Percentiles rank a stretch among this genome's conserved stretches.
Evolutionary conservation across 2,797 vertebrate genomes (phyloP).

Genomic region (Parambassis ranga): DNA sequence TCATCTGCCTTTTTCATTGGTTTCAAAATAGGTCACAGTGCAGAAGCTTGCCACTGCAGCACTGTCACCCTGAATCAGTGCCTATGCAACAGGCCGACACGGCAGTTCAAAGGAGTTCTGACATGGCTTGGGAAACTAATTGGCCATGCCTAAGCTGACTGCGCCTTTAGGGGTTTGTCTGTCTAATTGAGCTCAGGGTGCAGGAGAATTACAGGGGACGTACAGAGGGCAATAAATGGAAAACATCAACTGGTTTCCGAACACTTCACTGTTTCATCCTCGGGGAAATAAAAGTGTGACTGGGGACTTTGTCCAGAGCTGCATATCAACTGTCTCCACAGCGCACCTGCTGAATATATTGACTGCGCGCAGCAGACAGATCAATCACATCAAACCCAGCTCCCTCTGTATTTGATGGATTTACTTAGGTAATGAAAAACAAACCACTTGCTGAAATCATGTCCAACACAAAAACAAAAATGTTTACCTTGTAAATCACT

Average conservation of each 20-base stretch:
- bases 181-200: constrained; percentile 80
- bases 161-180: constrained; percentile 76
- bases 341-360: constrained; percentile 55
- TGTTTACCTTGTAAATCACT: constrained; percentile 48
- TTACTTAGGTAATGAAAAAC: constrained; percentile 49
- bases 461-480: constrained; percentile 28
- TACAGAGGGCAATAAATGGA: constrained; percentile 74
- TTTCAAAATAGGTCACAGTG: constrained; percentile 81
- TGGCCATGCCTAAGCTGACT: constrained; percentile 80
- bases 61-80: constrained; percentile 75
- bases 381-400: constrained; percentile 52
- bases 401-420: constrained; percentile 40
- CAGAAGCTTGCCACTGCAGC: constrained; percentile 72
- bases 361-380: constrained; percentile 34
- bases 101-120: constrained; percentile 82
- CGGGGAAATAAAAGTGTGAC: constrained; percentile 62
- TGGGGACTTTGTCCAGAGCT: constrained; percentile 50
- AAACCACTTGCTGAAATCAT: constrained; percentile 24
- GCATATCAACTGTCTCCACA: constrained; percentile 57
- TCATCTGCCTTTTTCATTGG: constrained; percentile 40
- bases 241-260: constrained; percentile 75
- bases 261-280: constrained; percentile 65
- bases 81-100: constrained; percentile 73
- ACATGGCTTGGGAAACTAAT: constrained; percentile 82
- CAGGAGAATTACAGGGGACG: constrained; percentile 71